Evolutionary conservation across 1,140 invertebrate genomes (phyloP).

Genomic region (Drosophila nikananu): DNA sequence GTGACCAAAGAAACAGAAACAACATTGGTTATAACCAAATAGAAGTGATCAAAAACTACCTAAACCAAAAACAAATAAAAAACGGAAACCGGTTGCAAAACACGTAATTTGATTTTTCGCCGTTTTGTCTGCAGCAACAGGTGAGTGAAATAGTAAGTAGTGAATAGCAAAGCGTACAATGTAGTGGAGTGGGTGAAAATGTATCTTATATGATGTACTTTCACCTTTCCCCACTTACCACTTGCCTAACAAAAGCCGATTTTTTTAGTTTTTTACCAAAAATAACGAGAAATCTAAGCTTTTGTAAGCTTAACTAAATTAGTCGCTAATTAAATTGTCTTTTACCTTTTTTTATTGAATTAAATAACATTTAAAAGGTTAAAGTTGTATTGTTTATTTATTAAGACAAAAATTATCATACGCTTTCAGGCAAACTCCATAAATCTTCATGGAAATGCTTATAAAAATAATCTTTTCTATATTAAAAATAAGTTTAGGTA

Average conservation of each 20-base stretch:
- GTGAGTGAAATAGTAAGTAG: constrained; percentile 28
- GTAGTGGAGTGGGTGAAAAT: constrained; percentile 18
- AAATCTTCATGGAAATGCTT: not conserved
- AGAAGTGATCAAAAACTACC: constrained; percentile 5
- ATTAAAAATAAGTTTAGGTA: not conserved
- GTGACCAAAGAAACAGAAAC: constrained; percentile 30
- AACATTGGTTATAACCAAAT: constrained; percentile 23
- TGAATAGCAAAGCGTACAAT: not conserved
- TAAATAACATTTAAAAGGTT: not conserved
- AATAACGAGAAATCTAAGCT: not conserved
- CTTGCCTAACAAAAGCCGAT: not conserved
- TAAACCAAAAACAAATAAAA: not conserved
- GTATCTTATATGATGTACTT: constrained; percentile 25
- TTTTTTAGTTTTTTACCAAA: not conserved
- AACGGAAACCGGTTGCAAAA: constrained; percentile 43
- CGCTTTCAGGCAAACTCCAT: not conserved
- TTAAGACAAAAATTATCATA: not conserved
- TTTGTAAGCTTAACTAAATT: not conserved
- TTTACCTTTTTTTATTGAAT: not conserved
- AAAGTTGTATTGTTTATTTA: not conserved
- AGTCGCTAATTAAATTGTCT: not conserved
- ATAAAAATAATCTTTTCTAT: not conserved
- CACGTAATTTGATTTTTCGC: constrained; percentile 26
- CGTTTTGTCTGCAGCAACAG: constrained; percentile 31
- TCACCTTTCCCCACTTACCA: constrained; percentile 27